These are phyloP conservation scores for Cygnus buccinator DNA, from an alignment of 2,113 vertebrate species.

Conservation along the genomic window DNA sequence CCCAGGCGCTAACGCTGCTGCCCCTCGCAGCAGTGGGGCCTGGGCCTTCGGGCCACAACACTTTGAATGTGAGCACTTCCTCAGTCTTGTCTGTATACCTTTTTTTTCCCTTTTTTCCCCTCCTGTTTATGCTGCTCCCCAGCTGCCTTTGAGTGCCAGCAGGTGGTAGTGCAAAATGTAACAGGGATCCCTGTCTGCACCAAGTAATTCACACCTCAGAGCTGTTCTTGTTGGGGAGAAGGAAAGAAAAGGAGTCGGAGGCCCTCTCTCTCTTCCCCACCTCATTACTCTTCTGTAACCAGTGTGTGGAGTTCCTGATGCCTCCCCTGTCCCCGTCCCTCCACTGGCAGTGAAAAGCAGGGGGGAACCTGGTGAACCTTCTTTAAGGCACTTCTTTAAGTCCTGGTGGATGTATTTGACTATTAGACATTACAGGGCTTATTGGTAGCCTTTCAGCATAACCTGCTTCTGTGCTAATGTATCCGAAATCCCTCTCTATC, in stretches of 20 bases:
- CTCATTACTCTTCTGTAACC: neutral
- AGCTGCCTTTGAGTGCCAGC: neutral
- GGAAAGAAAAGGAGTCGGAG: neutral
- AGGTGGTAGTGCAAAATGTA: neutral
- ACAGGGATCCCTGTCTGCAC: neutral
- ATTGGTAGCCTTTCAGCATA: neutral
- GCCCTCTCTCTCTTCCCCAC: neutral
- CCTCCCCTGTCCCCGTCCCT: neutral
- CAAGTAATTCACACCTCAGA: neutral
- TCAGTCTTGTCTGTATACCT: neutral
- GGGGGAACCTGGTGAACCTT: too few relatives aligned
- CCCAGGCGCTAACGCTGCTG: neutral
- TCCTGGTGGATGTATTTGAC: neutral
- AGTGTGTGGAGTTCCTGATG: neutral
- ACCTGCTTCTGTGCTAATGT: neutral
- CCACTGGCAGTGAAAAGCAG: neutral
- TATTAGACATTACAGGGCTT: neutral
- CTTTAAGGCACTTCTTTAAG: neutral
- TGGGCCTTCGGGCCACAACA: neutral
- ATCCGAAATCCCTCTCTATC: constrained; percentile 9
- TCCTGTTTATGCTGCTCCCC: neutral
- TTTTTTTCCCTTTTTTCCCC: neutral
- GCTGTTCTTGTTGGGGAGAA: neutral
- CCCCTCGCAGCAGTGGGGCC: neutral
- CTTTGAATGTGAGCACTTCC: neutral